These are phyloP conservation scores for Ochotona princeps DNA, from an alignment of 2,113 vertebrate genomes.

Conservation along the genomic window DNA sequence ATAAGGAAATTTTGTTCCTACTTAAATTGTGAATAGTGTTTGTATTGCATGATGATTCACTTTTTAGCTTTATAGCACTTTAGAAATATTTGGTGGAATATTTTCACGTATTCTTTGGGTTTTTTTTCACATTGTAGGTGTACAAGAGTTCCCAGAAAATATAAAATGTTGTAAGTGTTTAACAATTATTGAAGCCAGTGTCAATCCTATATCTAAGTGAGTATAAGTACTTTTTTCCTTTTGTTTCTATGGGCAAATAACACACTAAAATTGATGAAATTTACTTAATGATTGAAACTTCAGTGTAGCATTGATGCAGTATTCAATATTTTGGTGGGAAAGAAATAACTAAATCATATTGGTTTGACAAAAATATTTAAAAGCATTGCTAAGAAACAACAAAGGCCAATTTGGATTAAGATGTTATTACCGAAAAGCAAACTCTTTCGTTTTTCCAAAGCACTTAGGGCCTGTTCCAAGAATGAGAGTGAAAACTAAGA, in stretches of 20 bases:
- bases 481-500: slow-evolving; percentile 28
- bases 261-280: not conserved
- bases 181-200: slow-evolving; percentile 98
- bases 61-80: not conserved
- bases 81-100: not conserved
- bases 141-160: slow-evolving; percentile 99
- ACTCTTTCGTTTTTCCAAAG: not conserved
- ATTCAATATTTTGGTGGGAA: slow-evolving; percentile 37
- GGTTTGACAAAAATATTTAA: slow-evolving; percentile 42
- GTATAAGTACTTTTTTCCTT: slow-evolving; percentile 80
- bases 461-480: not conserved
- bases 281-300: slow-evolving; percentile 1
- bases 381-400: not conserved
- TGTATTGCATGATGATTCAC: not conserved
- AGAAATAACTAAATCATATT: slow-evolving; percentile 21
- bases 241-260: slow-evolving; percentile 43
- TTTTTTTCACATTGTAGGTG: slow-evolving; percentile 87
- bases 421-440: not conserved
- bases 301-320: not conserved
- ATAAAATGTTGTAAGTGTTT: slow-evolving; percentile 99
- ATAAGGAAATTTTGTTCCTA: not conserved
- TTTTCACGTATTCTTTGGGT: not conserved
- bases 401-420: not conserved
- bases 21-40: not conserved
- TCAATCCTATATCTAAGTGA: slow-evolving; percentile 99